Evolutionary conservation across 30 jellyfish, hydroid and myxozoan species (phyloP), one percentile per base, ranked within the genome.

Genomic region (Rhopilema esculentum): DNA sequence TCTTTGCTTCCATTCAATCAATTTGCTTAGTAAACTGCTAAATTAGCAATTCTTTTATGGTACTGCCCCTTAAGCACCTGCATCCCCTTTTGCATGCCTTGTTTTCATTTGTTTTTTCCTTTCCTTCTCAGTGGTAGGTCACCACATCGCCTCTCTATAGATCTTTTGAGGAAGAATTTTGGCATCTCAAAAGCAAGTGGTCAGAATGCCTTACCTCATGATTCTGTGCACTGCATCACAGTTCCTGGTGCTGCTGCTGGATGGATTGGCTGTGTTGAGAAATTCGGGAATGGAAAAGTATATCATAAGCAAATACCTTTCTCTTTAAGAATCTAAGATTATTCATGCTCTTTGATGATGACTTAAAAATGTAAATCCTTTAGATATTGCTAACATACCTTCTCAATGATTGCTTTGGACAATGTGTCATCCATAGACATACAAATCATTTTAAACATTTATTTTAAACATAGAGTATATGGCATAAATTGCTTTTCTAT

Each of bases 221-320:
- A 77, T 40, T 75, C 93, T 22, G 88, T 77, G 64, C 90, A 75
- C 76, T 72, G 91, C 71, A 76, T 93, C 49, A 93, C 88, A 62
- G 98, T 93, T 1, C 98, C 98, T 20, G 98, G 98, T 15, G 97
- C 98, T 8, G 97, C 98, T 7, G 97, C 98, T n/a, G 95, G 91
- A 40, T 93, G 98, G 98, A 91, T 93, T 65, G 98, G 88, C 66
- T 50, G 92, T 65, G 94, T 93, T 26, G 92, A 85, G 64, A 52
- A 85, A 20, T 93, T 93, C 70, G 98, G 98, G 17, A 74, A 92
- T 69, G 88, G 92, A 27, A 84, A 88, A 80, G 98, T 93, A 61
- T 22, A 72, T 0, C 4, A 18, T n/a, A 40, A 6, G 12, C 6
- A 2, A 40, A 40, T 40, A 40, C 12, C 6, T 40, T 12, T 12